Base-by-base conservation (phyloP, 2,113 vertebrate species). In the Pipra filicauda region DNA sequence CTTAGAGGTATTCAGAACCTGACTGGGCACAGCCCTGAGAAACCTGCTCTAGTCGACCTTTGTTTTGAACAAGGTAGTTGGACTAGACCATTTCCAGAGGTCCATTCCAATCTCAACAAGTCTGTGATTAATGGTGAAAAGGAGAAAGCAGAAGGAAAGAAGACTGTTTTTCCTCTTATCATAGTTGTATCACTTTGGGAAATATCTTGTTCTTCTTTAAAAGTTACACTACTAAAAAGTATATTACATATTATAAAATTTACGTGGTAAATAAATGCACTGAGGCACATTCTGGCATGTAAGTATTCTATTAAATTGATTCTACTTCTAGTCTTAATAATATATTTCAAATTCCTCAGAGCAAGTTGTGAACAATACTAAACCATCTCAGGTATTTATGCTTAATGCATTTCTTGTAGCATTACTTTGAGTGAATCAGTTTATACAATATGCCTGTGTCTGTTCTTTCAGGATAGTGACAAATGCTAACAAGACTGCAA, bases 71-170 rank as follows among this genome's bases (percentile, higher is more conserved):
- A 43, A 43, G 10, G 21, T 8, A n/a, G 10, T 31, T 72, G 58
- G n/a, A n/a, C 31, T 49, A 66, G 28, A 9, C 0, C 0, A 31
- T 87, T 55, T 72, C 15, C 23, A 61, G 35, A 61, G 6, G 12
- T 82, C 20, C 20, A 37, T 62, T 43, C 37, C 28, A 19, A 2
- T 51, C 67, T 83, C 33, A 69, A 19, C 18, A 52, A 6, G 58
- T 70, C 74, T 66, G 21, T 89, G 31, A 19, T 13, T 76, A 66
- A 28, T 71, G 35, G 31, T 61, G 52, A 44, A 71, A 71, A 35
- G 35, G 46, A 35, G 67, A 71, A 71, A 49, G 28, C 62, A 76
- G 15, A 64, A 86, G 37, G n/a, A 44, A 62, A 22, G 3, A 54
- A 57, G 5, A 48, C 5, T n/a, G 67, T 28, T 77, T 57, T 84